Conservation (phyloP, 2,113 vertebrate genomes). For the Calidris pugnax region DNA sequence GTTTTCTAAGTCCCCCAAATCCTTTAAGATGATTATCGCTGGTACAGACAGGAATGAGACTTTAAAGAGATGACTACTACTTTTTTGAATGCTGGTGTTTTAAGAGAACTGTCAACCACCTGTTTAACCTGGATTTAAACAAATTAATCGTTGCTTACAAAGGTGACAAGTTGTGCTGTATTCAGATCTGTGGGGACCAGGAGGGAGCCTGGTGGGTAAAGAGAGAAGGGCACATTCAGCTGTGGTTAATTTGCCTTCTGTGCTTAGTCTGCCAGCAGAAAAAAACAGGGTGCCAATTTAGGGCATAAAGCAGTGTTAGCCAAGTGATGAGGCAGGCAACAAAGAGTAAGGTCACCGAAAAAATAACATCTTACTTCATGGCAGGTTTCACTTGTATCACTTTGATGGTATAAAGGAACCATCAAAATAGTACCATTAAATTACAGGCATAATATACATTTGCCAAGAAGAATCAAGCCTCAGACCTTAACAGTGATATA, state of each 20-base stretch:
- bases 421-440: not conserved
- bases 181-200: not conserved
- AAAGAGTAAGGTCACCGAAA: not conserved
- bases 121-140: not conserved
- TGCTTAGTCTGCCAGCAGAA: not conserved
- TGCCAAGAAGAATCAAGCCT: not conserved
- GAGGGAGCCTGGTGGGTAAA: not conserved
- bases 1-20: conserved; percentile 20
- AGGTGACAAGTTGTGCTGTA: not conserved
- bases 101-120: not conserved
- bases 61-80: not conserved
- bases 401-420: not conserved
- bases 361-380: not conserved
- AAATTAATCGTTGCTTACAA: not conserved
- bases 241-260: not conserved
- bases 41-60: not conserved
- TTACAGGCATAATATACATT: not conserved
- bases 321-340: not conserved
- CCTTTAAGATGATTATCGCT: conserved; percentile 32
- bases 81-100: not conserved
- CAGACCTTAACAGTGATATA: not conserved
- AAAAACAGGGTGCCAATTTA: not conserved
- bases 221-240: not conserved
- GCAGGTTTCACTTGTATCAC: not conserved
- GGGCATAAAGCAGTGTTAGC: not conserved